Conservation (phyloP, 2,113 vertebrate genomes). For the Etheostoma cragini region DNA sequence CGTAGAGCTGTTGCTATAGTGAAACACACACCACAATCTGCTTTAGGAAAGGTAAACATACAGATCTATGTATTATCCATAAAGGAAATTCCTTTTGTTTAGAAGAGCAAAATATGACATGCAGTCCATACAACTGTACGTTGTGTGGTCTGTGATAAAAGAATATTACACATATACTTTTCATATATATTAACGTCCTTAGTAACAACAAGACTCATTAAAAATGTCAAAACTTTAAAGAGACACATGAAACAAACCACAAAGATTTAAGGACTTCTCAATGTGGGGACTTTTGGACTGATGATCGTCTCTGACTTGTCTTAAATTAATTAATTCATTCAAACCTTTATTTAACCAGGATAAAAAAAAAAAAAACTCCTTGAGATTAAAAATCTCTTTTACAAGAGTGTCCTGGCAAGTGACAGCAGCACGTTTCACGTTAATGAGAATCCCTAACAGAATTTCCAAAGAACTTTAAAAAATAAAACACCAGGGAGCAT, state of each 20-base stretch:
- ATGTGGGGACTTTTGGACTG: not conserved
- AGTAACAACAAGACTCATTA: not conserved
- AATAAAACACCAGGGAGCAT: constrained; percentile 17
- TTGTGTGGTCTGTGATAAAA: not conserved
- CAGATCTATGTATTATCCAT: not conserved
- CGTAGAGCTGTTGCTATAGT: constrained; percentile 94
- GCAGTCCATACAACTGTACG: not conserved
- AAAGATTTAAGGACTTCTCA: constrained; percentile 16
- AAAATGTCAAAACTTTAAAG: constrained; percentile 7
- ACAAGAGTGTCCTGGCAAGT: too few species aligned
- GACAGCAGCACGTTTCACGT: too few species aligned
- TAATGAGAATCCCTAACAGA: constrained; percentile 32
- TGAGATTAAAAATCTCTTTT: too few species aligned
- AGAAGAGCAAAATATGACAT: not conserved
- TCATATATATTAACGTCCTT: not conserved
- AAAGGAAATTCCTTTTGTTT: not conserved
- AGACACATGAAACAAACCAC: not conserved
- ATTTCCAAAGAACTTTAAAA: constrained; percentile 23
- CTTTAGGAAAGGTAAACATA: constrained; percentile 27
- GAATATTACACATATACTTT: not conserved
- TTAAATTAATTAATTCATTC: too few species aligned
- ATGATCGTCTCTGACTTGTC: constrained; percentile 46
- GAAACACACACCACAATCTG: constrained; percentile 54
- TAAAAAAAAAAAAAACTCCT: too few species aligned
- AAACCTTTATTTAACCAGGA: too few species aligned